Evolutionary conservation across 2,888 invertebrate genomes (phyloP), one percentile per base, ranked within the genome.

Genomic region (Hypsopygia costalis): DNA sequence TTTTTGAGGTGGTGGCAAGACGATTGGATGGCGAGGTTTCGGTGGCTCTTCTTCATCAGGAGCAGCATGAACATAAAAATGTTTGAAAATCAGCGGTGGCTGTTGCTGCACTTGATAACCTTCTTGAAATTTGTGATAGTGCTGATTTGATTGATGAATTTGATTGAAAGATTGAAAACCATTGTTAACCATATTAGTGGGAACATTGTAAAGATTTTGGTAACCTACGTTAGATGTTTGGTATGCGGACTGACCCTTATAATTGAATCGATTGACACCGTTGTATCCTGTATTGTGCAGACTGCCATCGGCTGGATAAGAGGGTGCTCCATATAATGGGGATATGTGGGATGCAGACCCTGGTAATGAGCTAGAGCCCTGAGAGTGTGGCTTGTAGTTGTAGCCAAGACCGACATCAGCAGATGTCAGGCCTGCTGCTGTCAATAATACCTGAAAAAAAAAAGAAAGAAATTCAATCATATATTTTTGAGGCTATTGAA

Each of bases 81-180:
- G 87, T 46, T 91, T 90, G 70, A 91, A 93, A 0, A 93, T 91
- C 66, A 94, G 92, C 75, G 93, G 91, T 49, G 94, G 94, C 38
- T 94, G 94, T 76, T 93, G 93, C 63, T 92, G 93, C 7, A 93
- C 91, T 85, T 93, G 93, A 66, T 92, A 93, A 59, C 91, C 91
- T 64, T 92, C 91, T 41, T 81, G 75, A 38, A 76, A 73, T 36
- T 71, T 71, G 1, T 72, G 58, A 31, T 67, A 60, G 40, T 60
- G 66, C 30, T 66, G 62, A 36, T 60, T 59, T n/a, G 49, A 46
- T n/a, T 56, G 48, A 16, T 68, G 53, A 44, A 61, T 63, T 40
- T 68, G 51, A n/a, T 46, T 31, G 6, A 11, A 12, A 7, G 31
- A 7, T 12, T 31, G 31, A 8, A 11, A 31, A 11, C 31, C 31